Base-by-base conservation (phyloP, 1,140 invertebrate species). In the Camponotus vicinus region DNA sequence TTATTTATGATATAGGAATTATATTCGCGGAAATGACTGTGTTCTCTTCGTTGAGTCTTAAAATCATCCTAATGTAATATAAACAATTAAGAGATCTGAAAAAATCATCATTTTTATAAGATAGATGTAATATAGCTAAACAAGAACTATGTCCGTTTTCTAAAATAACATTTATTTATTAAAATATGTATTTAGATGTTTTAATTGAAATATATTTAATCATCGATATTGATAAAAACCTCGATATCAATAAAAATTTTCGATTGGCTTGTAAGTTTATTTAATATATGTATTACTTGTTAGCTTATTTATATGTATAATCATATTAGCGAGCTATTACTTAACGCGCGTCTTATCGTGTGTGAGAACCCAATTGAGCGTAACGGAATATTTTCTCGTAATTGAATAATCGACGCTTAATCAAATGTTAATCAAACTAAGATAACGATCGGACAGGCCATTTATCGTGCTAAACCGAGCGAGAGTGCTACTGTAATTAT, bases 341-440 rank as follows among this genome's bases (percentile, higher is more conserved):
- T 45, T 85, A 77, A 80, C 52, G 40, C 55, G 5, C 1, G n/a
- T 66, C 66, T 89, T 86, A 82, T 89, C 59, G 66, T 83, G 61
- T 75, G 69, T 57, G 52, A 18, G 32, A 7, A 57, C 37, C 89
- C 88, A 89, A 89, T 89, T 89, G 85, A 89, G 77, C 78, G 42
- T 89, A 75, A 89, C 88, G 61, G 83, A 78, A 89, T 89, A 89
- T 71, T 89, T 89, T 78, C 55, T 52, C 88, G 57, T 89, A 89
- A 89, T 89, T 89, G 88, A 89, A 89, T 89, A 89, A 89, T 89
- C 78, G 83, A 64, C 59, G 66, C 18, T 63, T 64, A 49, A 70
- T 61, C 52, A 55, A 80, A 71, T 63, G 18, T 77, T 64, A 49
- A 37, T 71, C 52, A 45, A 77, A 70, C 42, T 77, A n/a, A 61